phyloP scores from a whole-genome alignment of 2,888 invertebrate genomes.

The Lasius platythorax region DNA sequence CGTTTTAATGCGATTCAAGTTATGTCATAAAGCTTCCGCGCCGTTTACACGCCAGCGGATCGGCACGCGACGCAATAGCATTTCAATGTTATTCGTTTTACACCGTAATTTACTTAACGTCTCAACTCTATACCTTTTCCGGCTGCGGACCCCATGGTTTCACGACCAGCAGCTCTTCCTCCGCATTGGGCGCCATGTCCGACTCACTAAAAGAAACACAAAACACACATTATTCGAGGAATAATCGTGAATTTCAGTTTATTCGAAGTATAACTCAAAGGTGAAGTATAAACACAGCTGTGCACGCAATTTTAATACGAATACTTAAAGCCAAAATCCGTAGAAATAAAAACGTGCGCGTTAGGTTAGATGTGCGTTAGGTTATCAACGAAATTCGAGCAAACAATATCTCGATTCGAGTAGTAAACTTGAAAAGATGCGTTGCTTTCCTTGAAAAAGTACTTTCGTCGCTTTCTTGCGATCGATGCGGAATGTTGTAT shows the following conservation, averaged over 20 bases:
- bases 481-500: slow-evolving; percentile 43
- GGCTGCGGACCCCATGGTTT: slow-evolving; percentile 83
- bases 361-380: no score
- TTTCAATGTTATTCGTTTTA: background rate
- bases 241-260: background rate
- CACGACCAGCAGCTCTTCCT: slow-evolving; percentile 84
- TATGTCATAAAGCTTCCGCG: slow-evolving; percentile 43
- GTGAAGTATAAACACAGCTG: background rate
- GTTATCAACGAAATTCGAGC: background rate
- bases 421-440: background rate
- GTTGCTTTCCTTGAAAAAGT: background rate
- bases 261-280: background rate
- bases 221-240: background rate
- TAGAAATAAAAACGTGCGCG: background rate
- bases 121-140: slow-evolving; percentile 80
- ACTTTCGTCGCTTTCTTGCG: slow-evolving; percentile 10
- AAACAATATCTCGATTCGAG: no score
- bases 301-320: background rate
- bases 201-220: slow-evolving; percentile 80
- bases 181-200: slow-evolving; percentile 85
- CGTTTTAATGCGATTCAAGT: slow-evolving; percentile 44
- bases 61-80: slow-evolving; percentile 32
- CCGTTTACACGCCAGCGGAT: slow-evolving; percentile 23
- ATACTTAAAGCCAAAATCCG: background rate
- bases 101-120: slow-evolving; percentile 18